These are phyloP conservation scores for Phyllostomus hastatus DNA, from an alignment of 2,113 vertebrate species.

Conservation along the genomic window DNA sequence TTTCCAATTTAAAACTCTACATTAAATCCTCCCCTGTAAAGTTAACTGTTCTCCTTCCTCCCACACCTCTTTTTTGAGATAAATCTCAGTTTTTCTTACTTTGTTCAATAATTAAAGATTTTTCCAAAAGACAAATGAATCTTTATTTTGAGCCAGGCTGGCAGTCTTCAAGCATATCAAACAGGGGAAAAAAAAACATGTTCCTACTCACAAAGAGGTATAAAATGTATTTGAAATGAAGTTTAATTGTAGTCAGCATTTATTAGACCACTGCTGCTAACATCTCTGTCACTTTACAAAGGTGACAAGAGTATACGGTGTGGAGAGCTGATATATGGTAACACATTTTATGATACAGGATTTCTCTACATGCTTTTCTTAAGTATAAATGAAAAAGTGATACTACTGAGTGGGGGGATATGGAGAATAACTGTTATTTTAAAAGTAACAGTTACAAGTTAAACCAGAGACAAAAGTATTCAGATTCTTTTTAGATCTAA, in stretches of 20 bases:
- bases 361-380: neutral
- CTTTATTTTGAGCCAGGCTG: neutral
- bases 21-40: neutral
- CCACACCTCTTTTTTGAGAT: neutral
- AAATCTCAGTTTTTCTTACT: neutral
- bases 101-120: neutral
- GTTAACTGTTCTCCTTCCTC: neutral
- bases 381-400: neutral
- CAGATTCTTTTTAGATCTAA: neutral
- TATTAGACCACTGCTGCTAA: neutral
- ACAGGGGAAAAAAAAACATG: neutral
- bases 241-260: neutral
- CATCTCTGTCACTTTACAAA: neutral
- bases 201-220: neutral
- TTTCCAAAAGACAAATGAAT: neutral
- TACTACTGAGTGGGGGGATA: rapidly evolving
- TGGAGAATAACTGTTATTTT: neutral
- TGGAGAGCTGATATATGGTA: neutral
- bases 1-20: neutral
- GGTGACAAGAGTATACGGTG: neutral
- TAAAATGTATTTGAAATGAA: constrained; percentile 12
- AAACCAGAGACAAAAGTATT: neutral
- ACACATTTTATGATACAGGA: neutral
- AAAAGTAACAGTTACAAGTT: neutral
- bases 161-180: neutral